Conservation (phyloP, 2,888 invertebrate species). For the Megaustenia siamemsis region DNA sequence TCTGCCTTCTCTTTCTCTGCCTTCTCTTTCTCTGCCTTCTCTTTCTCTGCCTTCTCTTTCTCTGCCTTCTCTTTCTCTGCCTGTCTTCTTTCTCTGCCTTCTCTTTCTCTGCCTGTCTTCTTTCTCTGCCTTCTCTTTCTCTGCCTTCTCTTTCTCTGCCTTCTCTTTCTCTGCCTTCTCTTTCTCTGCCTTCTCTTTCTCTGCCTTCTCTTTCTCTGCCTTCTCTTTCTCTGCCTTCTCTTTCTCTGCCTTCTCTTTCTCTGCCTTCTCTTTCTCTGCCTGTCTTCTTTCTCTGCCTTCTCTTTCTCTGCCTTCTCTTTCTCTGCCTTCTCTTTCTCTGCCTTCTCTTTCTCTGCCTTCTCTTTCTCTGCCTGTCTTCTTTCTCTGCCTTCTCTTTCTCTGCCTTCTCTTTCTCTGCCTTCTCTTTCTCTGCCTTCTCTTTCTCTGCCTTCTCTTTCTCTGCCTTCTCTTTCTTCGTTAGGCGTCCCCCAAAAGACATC, state of each 20-base stretch:
- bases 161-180: not conserved
- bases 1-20: too few relatives aligned
- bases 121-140: not conserved
- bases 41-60: not conserved
- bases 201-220: not conserved
- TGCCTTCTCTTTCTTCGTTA: slow-evolving; percentile 12
- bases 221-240: too few relatives aligned
- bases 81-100: not conserved
- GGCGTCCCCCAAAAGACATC: too few relatives aligned
- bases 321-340: slow-evolving; percentile 1
- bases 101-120: not conserved
- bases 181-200: not conserved
- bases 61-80: slow-evolving; percentile 7
- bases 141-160: not conserved
- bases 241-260: too few relatives aligned
- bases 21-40: not conserved
- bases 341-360: not conserved
- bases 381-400: slow-evolving; percentile 4
- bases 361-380: too few relatives aligned
- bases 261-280: not conserved
- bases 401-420: not conserved
- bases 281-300: too few relatives aligned
- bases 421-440: slow-evolving; percentile 4
- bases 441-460: not conserved
- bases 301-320: slow-evolving; percentile 12